Evolutionary conservation across 2,888 invertebrate genomes (phyloP), one percentile per base, ranked within the genome.

Genomic region (Phalangium opilio): DNA sequence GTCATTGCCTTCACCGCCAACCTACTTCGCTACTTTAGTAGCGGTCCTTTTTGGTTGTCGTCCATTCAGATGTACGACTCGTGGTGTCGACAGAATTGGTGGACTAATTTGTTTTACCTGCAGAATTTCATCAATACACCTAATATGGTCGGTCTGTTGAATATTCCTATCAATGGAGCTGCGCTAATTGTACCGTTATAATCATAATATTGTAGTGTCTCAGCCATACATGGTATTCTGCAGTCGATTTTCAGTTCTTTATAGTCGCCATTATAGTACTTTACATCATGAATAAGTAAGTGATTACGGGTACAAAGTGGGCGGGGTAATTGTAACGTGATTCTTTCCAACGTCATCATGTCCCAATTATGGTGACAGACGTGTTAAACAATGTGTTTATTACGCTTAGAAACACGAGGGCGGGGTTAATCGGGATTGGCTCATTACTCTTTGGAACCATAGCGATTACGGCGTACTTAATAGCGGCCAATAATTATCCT

Each of bases 1-100:
- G 58, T 63, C 3, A 41, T 67, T 42, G 57, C 62, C 51, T 52
- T 58, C 10, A 62, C 61, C 42, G 55, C 60, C 3, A 61, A 55
- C 32, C 47, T 64, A n/a, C 61, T 65, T 38, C 55, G 52, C 27
- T 63, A 65, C 48, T 20, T 64, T 4, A 61, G 61, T 1, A 51
- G 57, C 1, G 66, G 67, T 2, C 67, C 67, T 0, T 56, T 62
- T 33, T 64, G 63, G 61, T 58, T 62, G 0, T 50, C 55, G 2
- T 45, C 50, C 2, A 58, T 54, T 18, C 34, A 43, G 18, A 58
- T 56, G 55, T 58, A 51, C 21, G 55, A 56, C 38, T 18, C 18
- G 2, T 58, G 57, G 57, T 58, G 58, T 43, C 47, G 45, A 27
- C 40, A 49, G 20, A 57, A 58, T 38, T 54, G 57, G 50, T 58